Evolutionary conservation across 2,797 vertebrate genomes (phyloP).

Genomic region (Bovichtus diacanthus): DNA sequence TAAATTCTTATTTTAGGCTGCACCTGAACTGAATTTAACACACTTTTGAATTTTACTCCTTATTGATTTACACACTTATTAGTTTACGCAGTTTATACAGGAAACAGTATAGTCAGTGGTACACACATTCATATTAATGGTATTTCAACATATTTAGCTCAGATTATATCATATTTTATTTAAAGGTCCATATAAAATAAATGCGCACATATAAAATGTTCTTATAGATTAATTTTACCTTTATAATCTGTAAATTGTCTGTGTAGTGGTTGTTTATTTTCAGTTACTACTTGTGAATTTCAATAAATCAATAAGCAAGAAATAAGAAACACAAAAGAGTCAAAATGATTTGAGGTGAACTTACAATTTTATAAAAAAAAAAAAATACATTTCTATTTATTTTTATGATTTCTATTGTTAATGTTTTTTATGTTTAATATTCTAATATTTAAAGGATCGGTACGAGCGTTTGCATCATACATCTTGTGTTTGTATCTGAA

Average conservation of each 20-base stretch:
- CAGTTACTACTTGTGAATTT: neutral
- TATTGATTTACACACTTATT: neutral
- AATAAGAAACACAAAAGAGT: neutral
- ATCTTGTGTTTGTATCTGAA: neutral
- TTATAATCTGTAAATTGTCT: neutral
- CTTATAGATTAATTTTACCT: neutral
- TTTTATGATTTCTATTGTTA: neutral
- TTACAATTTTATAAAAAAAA: neutral
- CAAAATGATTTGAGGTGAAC: neutral
- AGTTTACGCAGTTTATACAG: neutral
- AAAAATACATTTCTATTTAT: neutral
- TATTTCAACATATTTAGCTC: neutral
- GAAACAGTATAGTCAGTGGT: neutral
- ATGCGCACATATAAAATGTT: neutral
- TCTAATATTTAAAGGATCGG: neutral
- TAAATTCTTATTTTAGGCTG: neutral
- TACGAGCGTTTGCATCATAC: neutral
- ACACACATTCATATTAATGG: neutral
- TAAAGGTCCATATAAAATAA: neutral
- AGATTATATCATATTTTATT: neutral
- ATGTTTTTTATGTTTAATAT: neutral
- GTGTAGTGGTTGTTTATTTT: neutral
- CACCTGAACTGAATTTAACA: neutral
- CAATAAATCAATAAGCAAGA: neutral
- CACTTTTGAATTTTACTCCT: neutral